Evolutionary conservation across 2,113 vertebrate species (phyloP), one percentile per base, ranked within the genome.

Genomic region (Callospermophilus lateralis): DNA sequence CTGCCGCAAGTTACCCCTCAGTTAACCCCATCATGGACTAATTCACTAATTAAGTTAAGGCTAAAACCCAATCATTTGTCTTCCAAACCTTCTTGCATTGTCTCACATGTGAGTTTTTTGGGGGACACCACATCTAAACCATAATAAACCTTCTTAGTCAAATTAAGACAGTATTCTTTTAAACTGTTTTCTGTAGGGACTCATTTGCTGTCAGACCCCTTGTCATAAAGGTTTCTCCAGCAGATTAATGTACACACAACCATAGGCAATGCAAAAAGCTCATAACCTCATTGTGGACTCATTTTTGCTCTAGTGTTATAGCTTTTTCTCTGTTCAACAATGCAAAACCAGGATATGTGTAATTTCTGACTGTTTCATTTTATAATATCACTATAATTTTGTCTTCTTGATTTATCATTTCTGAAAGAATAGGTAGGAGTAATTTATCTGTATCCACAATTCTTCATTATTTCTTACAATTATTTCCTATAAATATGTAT

Each of bases 401-500:
- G 5, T 83, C 11, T 77, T 2, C 26, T 76, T 80, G 32, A 58
- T 58, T 79, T 78, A 78, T 30, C 0, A 55, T 81, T 91, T 79
- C 55, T 63, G 39, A 48, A 20, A 48, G 9, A 30, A 76, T 79
- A 55, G 80, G 9, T 53, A 5, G 2, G 24, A 81, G 58, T 85
- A 37, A 83, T 45, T 80, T 48, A 72, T 67, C 55, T 37, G n/a
- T 65, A 53, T 42, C 12, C 11, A 63, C 7, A 58, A 28, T 72
- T 88, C 15, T 90, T 76, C 68, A 4, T 68, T 32, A 68, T 68
- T 84, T 84, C 11, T 73, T 53, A 67, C 32, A 79, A 37, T 72
- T 70, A 90, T 53, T 74, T 89, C 17, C 34, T 80, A 61, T 30
- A 84, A 78, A 45, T 34, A 37, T n/a, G 73, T 91, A 74, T 53